Percentiles rank a stretch among this genome's conserved stretches.
These are phyloP conservation scores for Timandra comae DNA, from an alignment of 2,888 invertebrate genomes.

Conservation along the genomic window DNA sequence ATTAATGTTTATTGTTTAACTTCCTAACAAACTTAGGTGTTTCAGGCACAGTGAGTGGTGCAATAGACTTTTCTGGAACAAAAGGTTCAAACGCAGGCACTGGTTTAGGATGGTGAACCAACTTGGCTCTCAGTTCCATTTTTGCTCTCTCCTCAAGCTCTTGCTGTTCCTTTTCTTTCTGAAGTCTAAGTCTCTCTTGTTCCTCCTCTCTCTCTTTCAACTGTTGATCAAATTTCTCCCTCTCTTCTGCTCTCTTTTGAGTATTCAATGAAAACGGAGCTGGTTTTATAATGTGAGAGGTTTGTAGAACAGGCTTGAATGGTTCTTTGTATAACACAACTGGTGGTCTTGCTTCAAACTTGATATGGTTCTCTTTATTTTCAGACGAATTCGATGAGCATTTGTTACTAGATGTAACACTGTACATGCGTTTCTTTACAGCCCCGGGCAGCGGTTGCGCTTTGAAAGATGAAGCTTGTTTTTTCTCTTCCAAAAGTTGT, in stretches of 20 bases:
- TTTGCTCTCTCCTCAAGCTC: conserved; percentile 70
- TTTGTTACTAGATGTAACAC: conserved; percentile 3
- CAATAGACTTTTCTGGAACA: conserved; percentile 65
- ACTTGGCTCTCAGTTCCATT: conserved; percentile 70
- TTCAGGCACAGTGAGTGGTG: conserved; percentile 78
- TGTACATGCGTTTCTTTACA: conserved; percentile 58
- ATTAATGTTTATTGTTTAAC: conserved; percentile 23
- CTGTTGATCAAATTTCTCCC: conserved; percentile 77
- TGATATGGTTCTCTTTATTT: conserved; percentile 58
- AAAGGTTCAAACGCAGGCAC: conserved; percentile 70
- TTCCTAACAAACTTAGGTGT: conserved; percentile 76
- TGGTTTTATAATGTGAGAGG: conserved; percentile 55
- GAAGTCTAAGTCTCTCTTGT: conserved; percentile 51
- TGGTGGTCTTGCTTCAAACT: conserved; percentile 80
- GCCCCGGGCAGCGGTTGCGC: conserved; percentile 81
- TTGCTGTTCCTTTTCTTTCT: conserved; percentile 48
- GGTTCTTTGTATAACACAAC: conserved; percentile 79
- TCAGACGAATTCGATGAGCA: conserved; percentile 52
- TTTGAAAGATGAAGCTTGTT: conserved; percentile 80
- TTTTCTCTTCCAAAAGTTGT: conserved; percentile 75
- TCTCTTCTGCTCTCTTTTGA: conserved; percentile 78
- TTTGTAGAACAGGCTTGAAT: conserved; percentile 77
- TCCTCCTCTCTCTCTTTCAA: conserved; percentile 74
- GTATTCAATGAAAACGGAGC: conserved; percentile 79
- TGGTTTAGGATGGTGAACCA: conserved; percentile 80